Evolutionary conservation across 2,888 invertebrate genomes (phyloP), one percentile per base, ranked within the genome.

Genomic region (Ischnus inquisitorius): DNA sequence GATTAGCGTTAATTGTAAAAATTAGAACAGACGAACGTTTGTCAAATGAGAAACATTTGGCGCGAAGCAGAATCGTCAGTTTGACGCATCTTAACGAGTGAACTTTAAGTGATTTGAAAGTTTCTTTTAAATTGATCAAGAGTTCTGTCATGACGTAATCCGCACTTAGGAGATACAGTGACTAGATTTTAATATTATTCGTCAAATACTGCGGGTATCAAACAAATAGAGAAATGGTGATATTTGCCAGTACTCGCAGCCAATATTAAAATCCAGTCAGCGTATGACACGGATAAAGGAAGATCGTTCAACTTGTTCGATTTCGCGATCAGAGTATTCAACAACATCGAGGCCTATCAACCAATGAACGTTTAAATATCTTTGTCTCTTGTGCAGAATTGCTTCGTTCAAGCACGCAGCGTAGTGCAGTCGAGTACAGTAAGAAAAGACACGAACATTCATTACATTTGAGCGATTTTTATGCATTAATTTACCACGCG

Each of bases 301-400:
- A 79, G 79, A 68, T 78, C 41, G 68, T 68, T 78, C 14, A 68
- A 82, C 16, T 68, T 43, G 67, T 62, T 78, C 78, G 78, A 74
- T 75, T 34, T 34, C 69, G 43, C 14, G 19, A 43, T 64, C 46
- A 68, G n/a, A 62, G 75, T 5, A 51, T 64, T 54, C 43, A 43
- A 75, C 57, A 60, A 75, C 34, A 34, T 46, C 39, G 12, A 28
- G 16, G 16, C 28, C 62, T 64, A 83, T 69, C 64, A 62, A 69
- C 28, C 46, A 69, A 79, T 69, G 46, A 62, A 75, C 69, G 57
- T 62, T 83, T 54, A 46, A 65, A 74, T 75, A 62, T 54, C 19
- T 39, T 43, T 54, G 0, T 78, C 14, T 48, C 14, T 83, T 83
- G 82, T 79, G 82, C 82, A 75, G 43, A 72, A 64, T 82, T 71